A percentile compares a stretch with the other conserved stretches of the same genome.
phyloP scores from a whole-genome alignment of 2,797 vertebrate species.

The Poeciliopsis paucimaculata region DNA sequence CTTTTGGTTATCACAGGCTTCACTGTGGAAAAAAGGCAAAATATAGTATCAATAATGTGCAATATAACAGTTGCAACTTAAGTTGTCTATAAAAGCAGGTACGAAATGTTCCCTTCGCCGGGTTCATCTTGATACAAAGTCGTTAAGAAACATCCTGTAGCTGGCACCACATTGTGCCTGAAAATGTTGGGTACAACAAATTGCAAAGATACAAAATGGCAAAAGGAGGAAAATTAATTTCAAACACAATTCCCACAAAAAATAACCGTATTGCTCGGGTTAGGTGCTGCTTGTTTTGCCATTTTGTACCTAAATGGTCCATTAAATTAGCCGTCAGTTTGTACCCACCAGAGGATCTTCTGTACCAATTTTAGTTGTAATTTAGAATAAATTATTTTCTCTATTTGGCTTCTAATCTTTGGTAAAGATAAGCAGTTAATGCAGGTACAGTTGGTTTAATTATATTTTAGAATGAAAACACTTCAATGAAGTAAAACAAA shows the following conservation, averaged over 20 bases:
- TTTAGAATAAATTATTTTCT: background rate
- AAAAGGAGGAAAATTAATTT: background rate
- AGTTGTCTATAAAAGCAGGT: background rate
- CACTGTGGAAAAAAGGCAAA: background rate
- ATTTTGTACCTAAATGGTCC: background rate
- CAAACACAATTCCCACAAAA: background rate
- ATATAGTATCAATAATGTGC: background rate
- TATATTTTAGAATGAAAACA: background rate
- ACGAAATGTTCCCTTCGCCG: background rate
- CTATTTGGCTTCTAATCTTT: background rate
- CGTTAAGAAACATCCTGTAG: background rate
- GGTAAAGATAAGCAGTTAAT: background rate
- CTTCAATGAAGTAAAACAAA: background rate
- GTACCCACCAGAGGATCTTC: background rate
- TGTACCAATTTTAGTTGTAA: background rate
- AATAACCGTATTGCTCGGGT: background rate
- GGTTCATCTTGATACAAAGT: background rate
- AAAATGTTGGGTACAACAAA: background rate
- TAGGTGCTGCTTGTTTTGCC: background rate
- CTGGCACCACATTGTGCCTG: no score
- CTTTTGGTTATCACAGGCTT: background rate
- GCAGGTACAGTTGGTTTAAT: background rate
- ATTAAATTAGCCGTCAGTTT: background rate
- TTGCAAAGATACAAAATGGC: background rate
- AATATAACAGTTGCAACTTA: background rate